Conservation (phyloP, 2,888 invertebrate species). For the Ommatoiulus sabulosus region DNA sequence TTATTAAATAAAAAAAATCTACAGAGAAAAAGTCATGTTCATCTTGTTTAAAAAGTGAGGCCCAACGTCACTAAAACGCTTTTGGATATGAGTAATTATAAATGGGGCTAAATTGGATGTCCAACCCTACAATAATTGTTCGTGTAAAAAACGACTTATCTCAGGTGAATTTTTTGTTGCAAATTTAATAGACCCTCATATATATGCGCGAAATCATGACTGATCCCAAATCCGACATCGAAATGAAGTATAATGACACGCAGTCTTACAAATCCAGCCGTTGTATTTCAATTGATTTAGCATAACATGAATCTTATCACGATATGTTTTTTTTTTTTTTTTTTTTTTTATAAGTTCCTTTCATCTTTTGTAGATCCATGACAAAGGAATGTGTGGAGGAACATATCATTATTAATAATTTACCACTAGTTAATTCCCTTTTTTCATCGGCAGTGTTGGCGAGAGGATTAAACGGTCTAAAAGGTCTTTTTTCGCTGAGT, state of each 20-base stretch:
- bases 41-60: no score
- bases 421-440: not conserved
- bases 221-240: not conserved
- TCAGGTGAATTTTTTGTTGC: no score
- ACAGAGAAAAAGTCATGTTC: no score
- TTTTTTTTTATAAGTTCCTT: not conserved
- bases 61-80: no score
- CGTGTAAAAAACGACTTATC: no score
- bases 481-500: not conserved
- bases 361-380: not conserved
- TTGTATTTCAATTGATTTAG: not conserved
- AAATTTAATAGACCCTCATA: no score
- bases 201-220: not conserved
- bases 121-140: not conserved
- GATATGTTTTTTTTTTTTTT: not conserved
- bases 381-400: not conserved
- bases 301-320: not conserved
- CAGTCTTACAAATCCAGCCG: not conserved
- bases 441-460: not conserved
- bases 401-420: slow-evolving; percentile 24
- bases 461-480: not conserved
- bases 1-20: no score
- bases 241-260: not conserved
- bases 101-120: not conserved
- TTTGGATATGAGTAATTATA: no score